Evolutionary conservation across 2,888 invertebrate species (phyloP), one percentile per base, ranked within the genome.

Genomic region (Tillus elongatus): DNA sequence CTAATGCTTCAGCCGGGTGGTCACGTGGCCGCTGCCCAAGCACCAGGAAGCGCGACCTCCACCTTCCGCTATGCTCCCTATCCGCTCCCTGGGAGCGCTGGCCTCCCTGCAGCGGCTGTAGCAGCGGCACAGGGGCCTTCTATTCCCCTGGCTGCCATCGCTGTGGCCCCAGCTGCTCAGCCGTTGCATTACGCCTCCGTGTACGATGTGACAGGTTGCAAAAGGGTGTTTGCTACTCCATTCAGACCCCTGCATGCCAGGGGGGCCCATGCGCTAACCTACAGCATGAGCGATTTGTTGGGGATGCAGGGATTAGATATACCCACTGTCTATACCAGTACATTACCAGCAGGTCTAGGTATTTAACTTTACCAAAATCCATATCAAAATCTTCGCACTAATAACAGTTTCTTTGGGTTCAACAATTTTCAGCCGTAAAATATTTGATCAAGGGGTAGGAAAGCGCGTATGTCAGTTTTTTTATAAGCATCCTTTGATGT

Each of bases 1-100:
- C 80, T 88, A 79, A 82, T 82, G 75, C 76, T 79, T 72, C 77
- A 82, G 71, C 77, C 79, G 70, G 61, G 65, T 57, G 63, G 49
- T 28, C 60, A 63, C 51, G 58, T 63, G 58, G 61, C 64, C 58
- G 58, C 64, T 56, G 50, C 63, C 51, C 58, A 62, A 58, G 62
- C 64, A 58, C 58, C 64, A 55, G 50, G 64, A 39, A 61, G 67
- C 41, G 62, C 67, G 43, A 58, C 62, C 46, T 62, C 67, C 44
- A 58, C 63, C 46, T 46, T 69, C 70, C 50, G 71, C 72, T 74
- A 75, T 65, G 67, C 76, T 56, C 74, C 78, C 51, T 77, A 77
- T 68, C 72, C 77, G 51, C 59, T 78, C 63, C 72, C 75, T 51
- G 60, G 66, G 47, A 62, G 69, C 56, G 60, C 69, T 39, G 31